Percentiles rank a stretch among this genome's conserved stretches.
phyloP scores from a whole-genome alignment of 1,140 invertebrate species.

The Fragariocoptes setiger region DNA sequence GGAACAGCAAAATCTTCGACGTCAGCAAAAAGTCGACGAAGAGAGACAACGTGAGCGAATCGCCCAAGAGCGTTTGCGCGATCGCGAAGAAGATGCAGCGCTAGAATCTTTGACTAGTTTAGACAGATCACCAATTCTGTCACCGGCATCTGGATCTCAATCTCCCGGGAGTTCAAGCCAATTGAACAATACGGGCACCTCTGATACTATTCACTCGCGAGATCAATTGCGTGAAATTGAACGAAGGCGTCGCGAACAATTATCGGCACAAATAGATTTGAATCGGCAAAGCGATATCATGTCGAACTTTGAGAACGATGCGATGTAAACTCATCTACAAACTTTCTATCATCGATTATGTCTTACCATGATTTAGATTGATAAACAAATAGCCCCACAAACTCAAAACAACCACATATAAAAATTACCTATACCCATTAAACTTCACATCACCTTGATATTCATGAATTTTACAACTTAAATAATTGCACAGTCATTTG shows the following conservation, averaged over 20 bases:
- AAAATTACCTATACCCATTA: too few relatives aligned
- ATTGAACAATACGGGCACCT: background rate
- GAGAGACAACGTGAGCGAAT: slow-evolving; percentile 41
- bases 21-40: slow-evolving; percentile 43
- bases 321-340: too few relatives aligned
- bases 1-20: slow-evolving; percentile 42
- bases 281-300: slow-evolving; percentile 90
- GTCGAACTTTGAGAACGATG: slow-evolving; percentile 83
- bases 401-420: too few relatives aligned
- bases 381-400: too few relatives aligned
- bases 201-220: slow-evolving; percentile 27
- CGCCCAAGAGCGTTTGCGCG: slow-evolving; percentile 35
- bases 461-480: too few relatives aligned
- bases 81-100: slow-evolving; percentile 32
- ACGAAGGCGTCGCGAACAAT: slow-evolving; percentile 51
- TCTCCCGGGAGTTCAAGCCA: slow-evolving; percentile 5
- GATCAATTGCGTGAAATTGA: slow-evolving; percentile 54
- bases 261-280: slow-evolving; percentile 87
- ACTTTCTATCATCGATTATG: too few relatives aligned
- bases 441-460: too few relatives aligned
- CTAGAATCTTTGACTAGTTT: slow-evolving; percentile 20
- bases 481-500: too few relatives aligned
- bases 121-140: slow-evolving; percentile 1
- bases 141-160: slow-evolving; percentile 8
- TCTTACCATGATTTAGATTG: too few relatives aligned